These are phyloP conservation scores for Hylaeus anthracinus DNA, from an alignment of 1,140 invertebrate genomes.

Conservation along the genomic window DNA sequence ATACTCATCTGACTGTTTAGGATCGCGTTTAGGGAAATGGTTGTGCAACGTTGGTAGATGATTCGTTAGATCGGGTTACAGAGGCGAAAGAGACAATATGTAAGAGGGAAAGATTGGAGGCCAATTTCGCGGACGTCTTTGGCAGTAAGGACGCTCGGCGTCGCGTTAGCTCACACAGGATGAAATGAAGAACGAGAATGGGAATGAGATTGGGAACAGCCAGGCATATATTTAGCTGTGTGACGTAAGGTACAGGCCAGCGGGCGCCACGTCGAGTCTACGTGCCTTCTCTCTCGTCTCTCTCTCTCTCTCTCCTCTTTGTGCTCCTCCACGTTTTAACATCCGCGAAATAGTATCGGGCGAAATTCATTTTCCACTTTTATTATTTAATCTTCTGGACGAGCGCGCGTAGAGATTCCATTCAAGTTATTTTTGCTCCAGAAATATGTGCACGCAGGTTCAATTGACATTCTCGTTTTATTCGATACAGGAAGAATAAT, in stretches of 20 bases:
- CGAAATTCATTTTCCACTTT: neutral
- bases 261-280: conserved; percentile 60
- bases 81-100: conserved; percentile 33
- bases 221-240: conserved; percentile 65
- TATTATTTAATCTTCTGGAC: neutral
- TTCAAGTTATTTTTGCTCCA: neutral
- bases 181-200: conserved; percentile 63
- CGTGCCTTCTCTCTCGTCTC: conserved; percentile 32
- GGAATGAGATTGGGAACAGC: conserved; percentile 65
- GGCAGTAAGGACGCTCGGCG: conserved; percentile 44
- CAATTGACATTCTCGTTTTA: neutral
- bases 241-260: conserved; percentile 62
- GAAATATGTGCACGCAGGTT: neutral
- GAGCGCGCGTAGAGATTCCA: neutral
- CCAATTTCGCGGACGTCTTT: conserved; percentile 48
- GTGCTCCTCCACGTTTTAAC: neutral
- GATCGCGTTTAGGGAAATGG: no score
- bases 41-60: neutral
- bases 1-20: no score
- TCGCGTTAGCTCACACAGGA: conserved; percentile 47
- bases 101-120: conserved; percentile 16
- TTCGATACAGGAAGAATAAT: no score
- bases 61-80: conserved; percentile 39
- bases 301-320: neutral
- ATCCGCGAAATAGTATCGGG: neutral